These are phyloP conservation scores for Mormyrus hasselquistii DNA, from an alignment of 2,797 vertebrate genomes.

Conservation along the genomic window DNA sequence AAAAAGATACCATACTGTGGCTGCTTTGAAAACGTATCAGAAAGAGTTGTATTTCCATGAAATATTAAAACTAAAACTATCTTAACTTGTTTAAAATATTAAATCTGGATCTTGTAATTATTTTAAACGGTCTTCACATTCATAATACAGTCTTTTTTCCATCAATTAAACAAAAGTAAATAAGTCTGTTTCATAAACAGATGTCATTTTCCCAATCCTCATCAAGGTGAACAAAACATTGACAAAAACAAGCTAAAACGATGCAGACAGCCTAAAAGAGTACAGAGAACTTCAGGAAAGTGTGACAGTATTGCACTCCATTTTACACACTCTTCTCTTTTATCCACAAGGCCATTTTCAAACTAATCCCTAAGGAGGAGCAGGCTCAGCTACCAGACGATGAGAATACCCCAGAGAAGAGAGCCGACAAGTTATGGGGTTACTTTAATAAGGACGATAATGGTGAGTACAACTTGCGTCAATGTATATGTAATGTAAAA, in stretches of 20 bases:
- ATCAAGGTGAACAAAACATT: not conserved
- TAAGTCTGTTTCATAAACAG: not conserved
- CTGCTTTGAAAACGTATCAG: not conserved
- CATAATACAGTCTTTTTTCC: not conserved
- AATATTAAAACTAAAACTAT: not conserved
- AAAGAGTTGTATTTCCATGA: not conserved
- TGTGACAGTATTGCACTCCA: not conserved
- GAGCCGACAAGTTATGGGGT: constrained; percentile 80
- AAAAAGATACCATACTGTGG: not conserved
- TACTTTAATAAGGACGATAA: constrained; percentile 79
- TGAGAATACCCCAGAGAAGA: constrained; percentile 84
- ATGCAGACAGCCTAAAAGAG: not conserved
- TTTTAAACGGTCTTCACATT: not conserved
- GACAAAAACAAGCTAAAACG: not conserved
- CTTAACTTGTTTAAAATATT: not conserved
- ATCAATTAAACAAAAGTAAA: not conserved
- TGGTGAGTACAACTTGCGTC: constrained; percentile 53
- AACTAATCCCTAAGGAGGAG: constrained; percentile 81
- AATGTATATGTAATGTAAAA: not conserved
- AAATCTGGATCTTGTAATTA: not conserved
- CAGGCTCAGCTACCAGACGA: constrained; percentile 66
- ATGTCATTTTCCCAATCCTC: not conserved
- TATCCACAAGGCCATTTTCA: constrained; percentile 76
- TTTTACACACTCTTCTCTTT: not conserved
- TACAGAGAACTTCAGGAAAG: not conserved